Evolutionary conservation across 2,797 vertebrate genomes (phyloP).

Genomic region (Chlorospingus semifuscus): DNA sequence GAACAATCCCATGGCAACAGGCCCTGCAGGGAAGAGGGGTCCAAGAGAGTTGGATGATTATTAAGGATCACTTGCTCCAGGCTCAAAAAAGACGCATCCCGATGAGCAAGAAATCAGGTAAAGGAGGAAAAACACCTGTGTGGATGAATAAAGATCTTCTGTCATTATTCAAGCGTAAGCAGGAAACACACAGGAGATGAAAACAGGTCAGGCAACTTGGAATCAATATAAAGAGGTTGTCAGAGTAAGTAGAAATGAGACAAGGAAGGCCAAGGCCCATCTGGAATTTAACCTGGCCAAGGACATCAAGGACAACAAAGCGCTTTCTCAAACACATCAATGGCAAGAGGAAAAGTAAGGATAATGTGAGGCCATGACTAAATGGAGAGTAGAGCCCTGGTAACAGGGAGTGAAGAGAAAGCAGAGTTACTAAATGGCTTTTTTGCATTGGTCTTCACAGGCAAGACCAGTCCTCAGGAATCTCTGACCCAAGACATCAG

Average conservation of each 20-base stretch:
- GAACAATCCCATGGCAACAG: neutral
- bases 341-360: neutral
- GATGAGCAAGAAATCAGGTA: neutral
- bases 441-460: neutral
- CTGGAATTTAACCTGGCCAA: neutral
- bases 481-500: neutral
- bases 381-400: neutral
- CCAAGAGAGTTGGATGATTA: neutral
- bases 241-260: neutral
- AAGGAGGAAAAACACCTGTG: neutral
- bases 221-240: neutral
- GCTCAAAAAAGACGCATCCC: neutral
- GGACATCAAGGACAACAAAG: neutral
- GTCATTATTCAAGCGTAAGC: accelerated
- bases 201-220: neutral
- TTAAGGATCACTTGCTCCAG: neutral
- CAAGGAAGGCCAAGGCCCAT: neutral
- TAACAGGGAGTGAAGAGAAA: neutral
- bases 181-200: neutral
- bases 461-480: neutral
- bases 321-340: neutral
- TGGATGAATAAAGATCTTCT: neutral
- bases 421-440: neutral
- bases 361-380: neutral
- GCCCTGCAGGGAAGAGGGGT: neutral